Base-by-base conservation (phyloP, 2,113 vertebrate genomes). In the Equus przewalskii region DNA sequence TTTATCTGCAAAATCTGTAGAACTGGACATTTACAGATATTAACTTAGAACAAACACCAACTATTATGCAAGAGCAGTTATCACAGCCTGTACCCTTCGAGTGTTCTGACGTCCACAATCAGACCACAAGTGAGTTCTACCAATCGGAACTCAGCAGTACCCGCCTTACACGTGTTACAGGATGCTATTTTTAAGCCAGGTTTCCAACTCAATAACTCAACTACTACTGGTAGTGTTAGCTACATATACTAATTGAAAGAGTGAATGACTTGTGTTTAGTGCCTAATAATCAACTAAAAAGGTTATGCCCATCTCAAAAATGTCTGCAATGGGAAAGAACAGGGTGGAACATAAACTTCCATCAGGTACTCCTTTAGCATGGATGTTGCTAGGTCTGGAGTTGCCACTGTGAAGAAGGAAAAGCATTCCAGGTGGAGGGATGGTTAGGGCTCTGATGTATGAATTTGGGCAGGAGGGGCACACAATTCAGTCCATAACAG, bases 61-160 rank as follows among this genome's bases (percentile, higher is more conserved):
- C 85, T 93, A 87, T 97, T 97, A 84, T 64, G 89, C 86, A 98
- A 98, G 80, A 90, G 18, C 51, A 80, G 49, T 96, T 93, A 87
- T 85, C 65, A 84, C 67, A 97, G 81, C 86, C 51, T 95, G 81
- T 28, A 75, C 65, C 7, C 76, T 83, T 86, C 24, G 78, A 86
- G 83, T 86, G 78, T 93, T 91, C 89, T 96, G 89, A 97, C 16
- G 1, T 93, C 88, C 8, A 3, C 81, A 64, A 70, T 92, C 97
- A 97, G 85, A 64, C 89, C 72, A 93, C 76, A 85, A 36, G 80
- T 49, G 46, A 91, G 80, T 91, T 75, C 60, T 54, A 58, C 95
- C 67, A 91, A 36, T 62, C 10, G 26, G 49, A 84, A 90, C 12
- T 49, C 92, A 96, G 75, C 18, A 94, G 41, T 89, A 89, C 62